Evolutionary conservation across 2,888 invertebrate genomes (phyloP).

Genomic region (Pediacus dermestoides): DNA sequence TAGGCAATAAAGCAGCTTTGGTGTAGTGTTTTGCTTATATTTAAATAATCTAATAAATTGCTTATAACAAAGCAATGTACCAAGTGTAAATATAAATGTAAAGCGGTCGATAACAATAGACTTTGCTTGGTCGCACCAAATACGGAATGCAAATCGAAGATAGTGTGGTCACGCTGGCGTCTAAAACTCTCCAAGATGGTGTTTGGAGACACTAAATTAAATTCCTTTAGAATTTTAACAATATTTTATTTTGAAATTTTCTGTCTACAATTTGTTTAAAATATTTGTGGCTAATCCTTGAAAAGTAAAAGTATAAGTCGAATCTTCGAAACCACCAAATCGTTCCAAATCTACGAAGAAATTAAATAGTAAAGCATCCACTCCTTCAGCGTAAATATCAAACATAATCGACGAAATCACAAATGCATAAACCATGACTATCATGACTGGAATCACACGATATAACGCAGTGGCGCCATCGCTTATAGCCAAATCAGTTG

Average conservation of each 20-base stretch:
- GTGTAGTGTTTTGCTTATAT: constrained; percentile 27
- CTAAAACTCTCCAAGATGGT: constrained; percentile 13
- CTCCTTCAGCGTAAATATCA: background rate
- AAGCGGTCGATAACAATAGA: constrained; percentile 44
- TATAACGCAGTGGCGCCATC: background rate
- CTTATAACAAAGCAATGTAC: constrained; percentile 48
- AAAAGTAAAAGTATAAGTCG: too few species aligned
- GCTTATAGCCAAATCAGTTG: background rate
- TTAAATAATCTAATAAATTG: constrained; percentile 48
- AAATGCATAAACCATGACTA: constrained; percentile 1
- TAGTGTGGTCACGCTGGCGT: constrained; percentile 33
- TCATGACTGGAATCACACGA: background rate
- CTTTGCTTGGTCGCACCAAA: constrained; percentile 31
- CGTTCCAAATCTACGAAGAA: too few species aligned
- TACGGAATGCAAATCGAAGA: constrained; percentile 35
- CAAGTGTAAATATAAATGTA: constrained; percentile 47
- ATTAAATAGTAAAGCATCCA: too few species aligned
- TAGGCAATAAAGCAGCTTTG: constrained; percentile 9
- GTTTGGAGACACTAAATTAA: background rate
- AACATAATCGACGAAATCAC: background rate
- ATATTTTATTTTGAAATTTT: constrained; percentile 6
- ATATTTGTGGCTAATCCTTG: too few species aligned
- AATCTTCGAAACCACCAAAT: too few species aligned
- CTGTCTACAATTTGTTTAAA: too few species aligned
- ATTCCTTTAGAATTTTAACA: constrained; percentile 3